Evolutionary conservation across 2,888 invertebrate species (phyloP), one percentile per base, ranked within the genome.

Genomic region (Aspidiotus rigidus): DNA sequence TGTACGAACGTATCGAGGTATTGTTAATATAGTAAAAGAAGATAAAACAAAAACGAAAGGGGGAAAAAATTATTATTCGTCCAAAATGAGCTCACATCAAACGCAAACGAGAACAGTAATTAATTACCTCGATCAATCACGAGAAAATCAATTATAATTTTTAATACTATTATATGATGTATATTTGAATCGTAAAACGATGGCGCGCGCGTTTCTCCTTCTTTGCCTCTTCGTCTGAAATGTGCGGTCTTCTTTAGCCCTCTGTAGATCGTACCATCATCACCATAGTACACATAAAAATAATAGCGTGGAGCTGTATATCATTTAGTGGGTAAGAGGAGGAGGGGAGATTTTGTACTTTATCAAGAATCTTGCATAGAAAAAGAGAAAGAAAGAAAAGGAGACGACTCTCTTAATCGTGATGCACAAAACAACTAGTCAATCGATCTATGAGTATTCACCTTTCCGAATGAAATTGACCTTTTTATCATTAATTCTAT

Each of bases 91-190:
- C 64, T 56, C 57, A 67, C 67, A 60, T 67, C 67, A 60, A 67
- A 67, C 67, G 67, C 49, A 67, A 67, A 67, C 67, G 67, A 67
- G 67, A 67, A 67, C 67, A 67, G 60, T 67, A 67, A 67, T 67
- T 67, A 67, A 67, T 67, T 67, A 67, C 67, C 60, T 59, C 67
- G 67, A 67, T 67, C 67, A 67, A 67, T 67, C 67, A 67, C 67
- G 57, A 67, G 49, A 67, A 67, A 67, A 67, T 67, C 67, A 67
- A 67, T 67, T 67, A 67, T 67, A 60, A 67, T 67, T 67, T 67
- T 67, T 67, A 59, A 67, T 67, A 67, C 28, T 59, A 42, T 60
- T 44, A 28, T 28, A 28, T 28, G 28, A 28, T 28, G 28, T 28
- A 67, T 67, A 64, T 67, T 67, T 67, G 60, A 67, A 67, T 67